These are phyloP conservation scores for Onychomys leucogaster DNA, from an alignment of 2,797 vertebrate genomes.

Conservation along the genomic window DNA sequence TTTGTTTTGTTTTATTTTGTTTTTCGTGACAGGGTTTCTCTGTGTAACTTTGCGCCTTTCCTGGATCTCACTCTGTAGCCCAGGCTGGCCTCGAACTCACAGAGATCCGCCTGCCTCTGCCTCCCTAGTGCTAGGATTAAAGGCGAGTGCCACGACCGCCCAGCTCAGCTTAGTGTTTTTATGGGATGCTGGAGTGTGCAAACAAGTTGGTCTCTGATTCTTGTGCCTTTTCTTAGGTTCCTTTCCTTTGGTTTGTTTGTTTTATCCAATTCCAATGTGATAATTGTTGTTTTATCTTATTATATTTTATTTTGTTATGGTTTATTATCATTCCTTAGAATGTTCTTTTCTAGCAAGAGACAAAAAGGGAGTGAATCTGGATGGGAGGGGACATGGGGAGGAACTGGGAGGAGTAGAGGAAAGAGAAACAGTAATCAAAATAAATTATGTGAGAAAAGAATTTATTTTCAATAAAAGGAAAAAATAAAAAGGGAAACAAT, in stretches of 20 bases:
- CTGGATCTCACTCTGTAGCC: no score
- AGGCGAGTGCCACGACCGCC: no score
- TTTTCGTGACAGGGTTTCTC: no score
- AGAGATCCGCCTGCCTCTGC: no score
- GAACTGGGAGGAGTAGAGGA: background rate
- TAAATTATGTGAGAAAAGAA: background rate
- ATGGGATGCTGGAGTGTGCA: background rate
- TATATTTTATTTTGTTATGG: background rate
- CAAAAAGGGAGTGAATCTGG: background rate
- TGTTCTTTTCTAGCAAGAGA: background rate
- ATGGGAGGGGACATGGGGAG: background rate
- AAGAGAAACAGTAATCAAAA: background rate
- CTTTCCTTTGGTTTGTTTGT: background rate
- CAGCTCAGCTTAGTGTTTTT: background rate
- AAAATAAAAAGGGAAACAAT: background rate
- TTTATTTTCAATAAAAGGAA: background rate
- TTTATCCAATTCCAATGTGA: background rate
- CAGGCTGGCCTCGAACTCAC: no score
- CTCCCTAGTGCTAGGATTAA: no score
- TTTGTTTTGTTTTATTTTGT: no score
- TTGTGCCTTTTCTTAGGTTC: background rate
- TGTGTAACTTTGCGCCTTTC: no score
- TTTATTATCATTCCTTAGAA: background rate
- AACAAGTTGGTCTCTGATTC: background rate
- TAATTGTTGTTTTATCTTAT: background rate